These are phyloP conservation scores for Lasioglossum albipes DNA, from an alignment of 1,140 invertebrate species.

Conservation along the genomic window DNA sequence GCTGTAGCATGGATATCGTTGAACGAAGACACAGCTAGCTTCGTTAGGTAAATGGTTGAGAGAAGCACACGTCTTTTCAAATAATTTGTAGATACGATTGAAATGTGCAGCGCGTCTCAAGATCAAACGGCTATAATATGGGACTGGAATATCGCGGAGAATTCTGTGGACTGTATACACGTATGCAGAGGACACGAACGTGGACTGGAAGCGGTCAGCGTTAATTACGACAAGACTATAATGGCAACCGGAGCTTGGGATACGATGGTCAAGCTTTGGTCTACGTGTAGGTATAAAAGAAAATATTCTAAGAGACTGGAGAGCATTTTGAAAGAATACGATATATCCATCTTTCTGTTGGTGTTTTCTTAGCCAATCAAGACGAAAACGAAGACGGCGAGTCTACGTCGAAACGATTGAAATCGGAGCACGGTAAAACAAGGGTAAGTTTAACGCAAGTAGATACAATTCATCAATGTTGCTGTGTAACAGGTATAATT, in stretches of 20 bases:
- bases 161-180: conserved; percentile 89
- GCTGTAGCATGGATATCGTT: conserved; percentile 91
- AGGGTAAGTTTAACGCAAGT: conserved; percentile 63
- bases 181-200: conserved; percentile 93
- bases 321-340: background rate
- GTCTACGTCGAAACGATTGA: conserved; percentile 79
- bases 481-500: conserved; percentile 18
- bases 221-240: conserved; percentile 83
- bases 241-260: conserved; percentile 98
- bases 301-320: background rate
- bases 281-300: conserved; percentile 80
- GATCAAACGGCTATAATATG: conserved; percentile 96
- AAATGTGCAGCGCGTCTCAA: conserved; percentile 87
- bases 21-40: conserved; percentile 83
- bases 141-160: conserved; percentile 89
- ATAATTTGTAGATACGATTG: background rate
- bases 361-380: conserved; percentile 64
- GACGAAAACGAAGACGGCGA: conserved; percentile 76
- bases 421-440: conserved; percentile 72
- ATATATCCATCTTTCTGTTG: conserved; percentile 39
- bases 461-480: conserved; percentile 4
- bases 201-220: conserved; percentile 91
- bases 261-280: conserved; percentile 89
- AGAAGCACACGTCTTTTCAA: conserved; percentile 15
- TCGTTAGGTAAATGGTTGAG: conserved; percentile 83